phyloP scores from a whole-genome alignment of 2,888 invertebrate genomes.

The Caenorhabditis sulstoni region DNA sequence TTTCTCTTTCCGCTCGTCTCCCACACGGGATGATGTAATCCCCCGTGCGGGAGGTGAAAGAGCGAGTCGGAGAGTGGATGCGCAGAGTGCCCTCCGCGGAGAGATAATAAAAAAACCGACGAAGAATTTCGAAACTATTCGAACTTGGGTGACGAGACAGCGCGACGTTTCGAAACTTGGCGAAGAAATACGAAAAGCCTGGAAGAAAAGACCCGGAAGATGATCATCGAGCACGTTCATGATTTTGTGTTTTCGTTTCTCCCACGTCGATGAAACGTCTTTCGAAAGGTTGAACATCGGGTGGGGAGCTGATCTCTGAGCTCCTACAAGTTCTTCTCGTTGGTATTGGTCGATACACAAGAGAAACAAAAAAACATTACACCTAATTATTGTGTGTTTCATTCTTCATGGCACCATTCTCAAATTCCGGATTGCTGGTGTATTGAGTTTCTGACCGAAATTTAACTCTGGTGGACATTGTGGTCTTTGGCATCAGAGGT shows the following conservation, averaged over 20 bases:
- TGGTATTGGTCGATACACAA: too few relatives aligned
- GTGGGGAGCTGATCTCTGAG: conserved; percentile 36
- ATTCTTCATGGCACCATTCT: conserved; percentile 8
- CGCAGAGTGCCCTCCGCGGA: conserved; percentile 46
- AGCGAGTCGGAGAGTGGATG: conserved; percentile 45
- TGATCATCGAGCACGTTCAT: background rate
- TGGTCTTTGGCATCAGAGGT: conserved; percentile 35
- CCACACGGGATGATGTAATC: conserved; percentile 59
- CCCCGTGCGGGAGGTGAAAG: conserved; percentile 45
- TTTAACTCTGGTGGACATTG: background rate
- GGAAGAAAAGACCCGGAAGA: conserved; percentile 5
- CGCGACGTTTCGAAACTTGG: conserved; percentile 30
- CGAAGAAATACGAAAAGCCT: conserved; percentile 1
- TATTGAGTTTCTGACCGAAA: conserved; percentile 17
- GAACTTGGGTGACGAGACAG: conserved; percentile 30
- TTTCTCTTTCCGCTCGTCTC: conserved; percentile 21
- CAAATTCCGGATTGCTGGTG: too few relatives aligned
- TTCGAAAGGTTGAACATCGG: background rate
- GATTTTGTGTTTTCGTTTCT: too few relatives aligned
- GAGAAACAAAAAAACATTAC: too few relatives aligned
- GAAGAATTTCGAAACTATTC: conserved; percentile 53
- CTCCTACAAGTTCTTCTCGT: conserved; percentile 3
- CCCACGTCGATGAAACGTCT: background rate
- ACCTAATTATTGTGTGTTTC: background rate
- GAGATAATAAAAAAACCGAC: conserved; percentile 38